Percentiles rank a stretch among this genome's conserved stretches.
Conservation (phyloP, 2,113 vertebrate species). For the Mustela nigripes region DNA sequence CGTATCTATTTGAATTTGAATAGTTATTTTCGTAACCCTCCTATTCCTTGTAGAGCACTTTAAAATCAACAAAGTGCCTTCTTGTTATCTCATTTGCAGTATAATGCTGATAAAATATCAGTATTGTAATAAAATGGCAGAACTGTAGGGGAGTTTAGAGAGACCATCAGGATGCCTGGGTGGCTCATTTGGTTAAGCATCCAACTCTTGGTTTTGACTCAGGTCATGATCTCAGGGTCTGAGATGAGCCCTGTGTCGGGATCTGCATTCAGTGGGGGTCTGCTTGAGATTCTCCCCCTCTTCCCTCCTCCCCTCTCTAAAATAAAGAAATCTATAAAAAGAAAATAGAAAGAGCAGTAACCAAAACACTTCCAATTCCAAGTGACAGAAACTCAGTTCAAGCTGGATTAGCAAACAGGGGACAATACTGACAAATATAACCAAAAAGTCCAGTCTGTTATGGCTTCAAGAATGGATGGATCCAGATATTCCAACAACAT, state of each 20-base stretch:
- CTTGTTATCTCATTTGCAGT: neutral
- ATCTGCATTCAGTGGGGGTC: neutral
- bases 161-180: neutral
- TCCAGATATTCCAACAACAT: neutral
- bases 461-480: neutral
- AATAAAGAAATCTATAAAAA: neutral
- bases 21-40: neutral
- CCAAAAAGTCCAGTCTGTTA: neutral
- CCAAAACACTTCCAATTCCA: conserved; percentile 3
- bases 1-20: neutral
- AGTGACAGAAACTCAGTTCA: neutral
- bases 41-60: neutral
- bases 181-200: neutral
- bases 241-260: neutral
- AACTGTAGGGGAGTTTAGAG: neutral
- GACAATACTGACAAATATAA: neutral
- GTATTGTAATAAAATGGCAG: neutral
- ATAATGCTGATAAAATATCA: neutral
- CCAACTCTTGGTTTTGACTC: neutral
- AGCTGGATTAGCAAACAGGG: neutral
- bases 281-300: neutral
- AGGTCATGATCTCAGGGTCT: neutral
- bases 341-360: neutral
- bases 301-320: neutral
- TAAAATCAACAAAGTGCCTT: neutral